Evolutionary conservation across 2,797 vertebrate genomes (phyloP).

Genomic region (Natrix natrix): DNA sequence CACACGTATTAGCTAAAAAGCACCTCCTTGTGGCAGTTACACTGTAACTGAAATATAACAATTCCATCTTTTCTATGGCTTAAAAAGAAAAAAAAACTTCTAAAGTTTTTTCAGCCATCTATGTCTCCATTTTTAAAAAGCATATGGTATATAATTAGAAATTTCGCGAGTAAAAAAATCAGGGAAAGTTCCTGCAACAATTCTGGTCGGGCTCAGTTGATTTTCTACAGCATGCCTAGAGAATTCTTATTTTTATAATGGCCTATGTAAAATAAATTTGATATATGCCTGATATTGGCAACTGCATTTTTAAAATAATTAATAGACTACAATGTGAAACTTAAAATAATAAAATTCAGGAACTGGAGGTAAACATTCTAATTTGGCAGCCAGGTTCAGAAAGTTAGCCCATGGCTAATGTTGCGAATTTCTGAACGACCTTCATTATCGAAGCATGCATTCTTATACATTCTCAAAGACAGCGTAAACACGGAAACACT

Average conservation of each 20-base stretch:
- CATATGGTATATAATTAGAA: not conserved
- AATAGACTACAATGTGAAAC: not conserved
- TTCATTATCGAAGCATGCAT: too few species aligned
- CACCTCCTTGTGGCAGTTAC: conserved; percentile 11
- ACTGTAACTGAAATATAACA: not conserved
- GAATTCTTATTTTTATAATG: not conserved
- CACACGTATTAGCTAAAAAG: not conserved
- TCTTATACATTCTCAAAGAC: too few species aligned
- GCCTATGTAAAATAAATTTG: not conserved
- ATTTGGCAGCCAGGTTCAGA: too few species aligned
- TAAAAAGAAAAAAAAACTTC: not conserved
- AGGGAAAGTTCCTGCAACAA: not conserved
- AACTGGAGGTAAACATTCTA: not conserved
- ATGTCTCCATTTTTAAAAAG: not conserved
- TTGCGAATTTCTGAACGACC: too few species aligned
- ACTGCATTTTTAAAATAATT: not conserved
- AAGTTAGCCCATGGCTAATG: too few species aligned
- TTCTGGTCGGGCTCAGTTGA: not conserved
- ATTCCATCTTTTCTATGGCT: not conserved
- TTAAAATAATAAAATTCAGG: not conserved
- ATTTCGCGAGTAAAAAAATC: not conserved
- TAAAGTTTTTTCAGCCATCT: not conserved
- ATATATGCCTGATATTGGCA: not conserved
- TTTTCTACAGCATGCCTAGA: not conserved
- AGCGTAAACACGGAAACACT: too few species aligned